Evolutionary conservation across 2,797 vertebrate species (phyloP), one percentile per base, ranked within the genome.

Genomic region (Platyrinchus mystaceus): DNA sequence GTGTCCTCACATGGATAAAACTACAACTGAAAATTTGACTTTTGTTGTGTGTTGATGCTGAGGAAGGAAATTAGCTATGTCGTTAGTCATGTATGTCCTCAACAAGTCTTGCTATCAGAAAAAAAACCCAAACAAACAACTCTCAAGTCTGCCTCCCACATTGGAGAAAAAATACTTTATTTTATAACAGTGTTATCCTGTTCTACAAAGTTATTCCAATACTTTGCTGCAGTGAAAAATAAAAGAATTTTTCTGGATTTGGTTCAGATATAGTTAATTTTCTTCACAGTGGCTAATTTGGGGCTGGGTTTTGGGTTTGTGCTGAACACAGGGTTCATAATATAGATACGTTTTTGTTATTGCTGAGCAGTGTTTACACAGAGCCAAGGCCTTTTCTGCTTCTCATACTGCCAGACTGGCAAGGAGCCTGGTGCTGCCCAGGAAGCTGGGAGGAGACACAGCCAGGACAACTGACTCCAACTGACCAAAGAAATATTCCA

Each of bases 381-480:
- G 37, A 74, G 1, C 47, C 34, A 32, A 47, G 26, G 18, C 34
- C 34, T 68, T 60, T 47, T 37, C 62, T 81, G 18, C 28, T 74
- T 2, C 39, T 41, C 12, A 12, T 30, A 1, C 6, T 37, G 4
- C 43, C 53, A 46, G 0, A 0, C 9, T 46, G 46, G 30, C 10
- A 12, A 41, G 24, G 26, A 3, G 37, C 20, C 2, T 74, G n/a
- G 11, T 3, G 0, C 4, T 50, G 5, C 37, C 1, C 2, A 3
- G 2, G 23, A 50, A 28, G 9, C 0, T 52, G 37, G 44, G 46
- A 88, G 24, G 34, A 47, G 46, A 13, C 24, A 52, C 39, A 46
- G 46, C 46, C 44, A 46, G 39, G 24, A 59, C n/a, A 74, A 34
- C 53, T 53, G 60, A 59, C 30, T 5, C 34, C 2, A 23, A 7